Base-by-base conservation (phyloP, 2,888 invertebrate species). In the Eudemis profundana region DNA sequence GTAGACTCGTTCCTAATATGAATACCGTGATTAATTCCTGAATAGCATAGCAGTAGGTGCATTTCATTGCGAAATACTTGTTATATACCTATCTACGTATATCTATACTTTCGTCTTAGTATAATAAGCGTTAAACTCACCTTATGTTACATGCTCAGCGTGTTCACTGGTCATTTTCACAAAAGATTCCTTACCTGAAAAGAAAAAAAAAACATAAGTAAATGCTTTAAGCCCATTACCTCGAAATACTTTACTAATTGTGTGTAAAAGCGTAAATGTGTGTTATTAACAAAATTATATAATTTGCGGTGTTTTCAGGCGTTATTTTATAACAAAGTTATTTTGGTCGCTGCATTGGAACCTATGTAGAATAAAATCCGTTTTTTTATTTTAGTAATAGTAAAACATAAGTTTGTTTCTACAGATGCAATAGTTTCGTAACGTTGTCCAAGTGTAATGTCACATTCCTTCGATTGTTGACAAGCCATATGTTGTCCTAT, bases 131-230 rank as follows among this genome's bases (percentile, higher is more conserved):
- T n/a, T n/a, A 17, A 57, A 69, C 74, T 75, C 64, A 84, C 89
- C 90, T 89, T 81, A 90, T 76, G 90, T 90, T 74, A 89, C 85
- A 78, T 84, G 81, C 72, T 87, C 87, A 66, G 76, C 75, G 73
- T 78, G 77, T 74, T 78, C 74, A 74, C 83, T 80, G 82, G 78
- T 76, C 90, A 90, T 90, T 83, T 82, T 88, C 77, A 80, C 75
- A 73, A 78, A 82, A 67, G 73, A 76, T 74, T 78, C 82, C 88
- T 89, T 83, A 90, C 90, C 90, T 90, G 89, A 57, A 90, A 89
- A 86, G 86, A 88, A 71, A 71, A 74, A 77, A 75, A 70, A 73
- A 70, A 49, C 68, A 33, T 33, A n/a, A 54, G 17, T 17, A 57
- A 4, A 57, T 4, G 44, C 19, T 29, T 19, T 8, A 29, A 23